phyloP scores from a whole-genome alignment of 2,888 invertebrate genomes.

The Conomelus anceps region DNA sequence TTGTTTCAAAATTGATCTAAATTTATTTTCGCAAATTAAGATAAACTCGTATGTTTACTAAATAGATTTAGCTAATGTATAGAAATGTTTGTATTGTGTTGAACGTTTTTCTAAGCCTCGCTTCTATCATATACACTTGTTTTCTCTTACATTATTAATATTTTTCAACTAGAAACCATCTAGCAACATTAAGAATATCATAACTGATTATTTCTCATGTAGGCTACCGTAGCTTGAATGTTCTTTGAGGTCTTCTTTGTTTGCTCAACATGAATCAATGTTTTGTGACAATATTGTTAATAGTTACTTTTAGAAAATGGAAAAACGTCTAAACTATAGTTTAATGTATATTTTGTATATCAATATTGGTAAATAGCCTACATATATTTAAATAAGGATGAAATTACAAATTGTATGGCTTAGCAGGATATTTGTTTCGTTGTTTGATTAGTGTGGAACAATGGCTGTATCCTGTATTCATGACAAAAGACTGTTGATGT shows the following conservation, averaged over 20 bases:
- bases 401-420: background rate
- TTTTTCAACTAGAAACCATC: no score
- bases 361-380: background rate
- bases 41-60: background rate
- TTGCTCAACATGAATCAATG: background rate
- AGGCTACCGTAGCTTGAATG: no score
- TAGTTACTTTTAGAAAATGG: background rate
- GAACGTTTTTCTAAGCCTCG: background rate
- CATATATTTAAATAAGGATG: background rate
- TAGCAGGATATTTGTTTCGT: background rate
- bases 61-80: background rate
- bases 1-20: background rate
- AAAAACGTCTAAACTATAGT: background rate
- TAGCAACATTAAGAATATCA: background rate
- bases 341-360: background rate
- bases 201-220: background rate
- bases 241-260: background rate
- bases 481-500: background rate
- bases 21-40: background rate
- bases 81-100: background rate
- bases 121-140: background rate
- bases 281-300: background rate
- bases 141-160: background rate
- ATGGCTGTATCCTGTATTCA: background rate
- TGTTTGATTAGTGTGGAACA: background rate